These are phyloP conservation scores for Centrocercus urophasianus DNA, from an alignment of 2,113 vertebrate genomes.

Conservation along the genomic window DNA sequence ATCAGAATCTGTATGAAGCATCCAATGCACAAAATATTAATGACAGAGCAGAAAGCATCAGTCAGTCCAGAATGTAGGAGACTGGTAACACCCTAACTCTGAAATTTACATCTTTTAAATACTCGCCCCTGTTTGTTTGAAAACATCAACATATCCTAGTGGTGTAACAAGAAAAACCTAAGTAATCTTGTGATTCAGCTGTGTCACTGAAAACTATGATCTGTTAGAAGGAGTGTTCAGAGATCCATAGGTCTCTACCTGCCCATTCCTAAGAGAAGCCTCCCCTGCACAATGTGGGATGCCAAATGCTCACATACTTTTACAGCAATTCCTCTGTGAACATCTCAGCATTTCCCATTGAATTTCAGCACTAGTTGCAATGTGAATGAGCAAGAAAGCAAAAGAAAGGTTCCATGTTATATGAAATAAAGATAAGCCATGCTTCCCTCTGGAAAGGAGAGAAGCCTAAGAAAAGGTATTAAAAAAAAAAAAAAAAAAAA, in stretches of 20 bases:
- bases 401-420: not conserved
- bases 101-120: not conserved
- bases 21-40: not conserved
- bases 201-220: not conserved
- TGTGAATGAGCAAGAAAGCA: not conserved
- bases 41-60: not conserved
- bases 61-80: not conserved
- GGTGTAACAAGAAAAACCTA: not conserved
- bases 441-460: not conserved
- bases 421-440: not conserved
- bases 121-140: not conserved
- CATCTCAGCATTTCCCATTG: not conserved
- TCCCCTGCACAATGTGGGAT: not conserved
- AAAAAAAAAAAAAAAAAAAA: too few species aligned
- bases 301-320: not conserved
- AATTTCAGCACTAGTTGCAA: not conserved
- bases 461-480: not conserved
- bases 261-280: not conserved
- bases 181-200: not conserved
- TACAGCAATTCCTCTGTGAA: not conserved
- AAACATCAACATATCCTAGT: not conserved
- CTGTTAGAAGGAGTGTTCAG: not conserved
- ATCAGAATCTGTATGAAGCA: not conserved
- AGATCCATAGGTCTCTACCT: not conserved
- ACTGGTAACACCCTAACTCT: not conserved